These are phyloP conservation scores for Lobophora halterata DNA, from an alignment of 2,888 invertebrate species.

Conservation along the genomic window DNA sequence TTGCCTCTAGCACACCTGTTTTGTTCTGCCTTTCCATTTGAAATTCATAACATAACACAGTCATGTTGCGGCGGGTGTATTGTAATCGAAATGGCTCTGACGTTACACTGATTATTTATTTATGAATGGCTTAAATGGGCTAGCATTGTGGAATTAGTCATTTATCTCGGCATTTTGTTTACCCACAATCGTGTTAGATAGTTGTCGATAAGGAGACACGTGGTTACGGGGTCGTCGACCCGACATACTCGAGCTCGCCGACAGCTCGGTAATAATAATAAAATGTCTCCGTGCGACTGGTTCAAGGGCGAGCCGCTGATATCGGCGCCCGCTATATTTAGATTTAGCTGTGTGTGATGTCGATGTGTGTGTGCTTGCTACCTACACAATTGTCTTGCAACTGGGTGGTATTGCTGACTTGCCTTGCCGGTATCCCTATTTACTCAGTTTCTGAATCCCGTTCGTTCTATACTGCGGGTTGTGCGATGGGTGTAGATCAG, in stretches of 20 bases:
- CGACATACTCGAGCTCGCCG: conserved; percentile 79
- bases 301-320: conserved; percentile 81
- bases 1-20: too few relatives aligned
- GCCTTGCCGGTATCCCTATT: conserved; percentile 20
- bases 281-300: conserved; percentile 81
- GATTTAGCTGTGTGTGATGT: conserved; percentile 76
- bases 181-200: conserved; percentile 81
- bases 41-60: conserved; percentile 36
- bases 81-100: conserved; percentile 59
- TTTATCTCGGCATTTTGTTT: conserved; percentile 78
- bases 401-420: conserved; percentile 29
- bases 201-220: conserved; percentile 81
- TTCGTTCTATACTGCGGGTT: conserved; percentile 19
- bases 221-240: conserved; percentile 78
- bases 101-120: conserved; percentile 64
- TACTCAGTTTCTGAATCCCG: conserved; percentile 21
- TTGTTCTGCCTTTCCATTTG: conserved; percentile 34
- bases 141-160: conserved; percentile 77
- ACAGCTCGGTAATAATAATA: conserved; percentile 81
- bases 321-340: conserved; percentile 80
- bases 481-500: too few relatives aligned
- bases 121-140: conserved; percentile 72
- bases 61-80: conserved; percentile 40
- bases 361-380: conserved; percentile 58
- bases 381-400: conserved; percentile 56